Evolutionary conservation across 2,888 invertebrate genomes (phyloP), one percentile per base, ranked within the genome.

Genomic region (Papilio gigon): DNA sequence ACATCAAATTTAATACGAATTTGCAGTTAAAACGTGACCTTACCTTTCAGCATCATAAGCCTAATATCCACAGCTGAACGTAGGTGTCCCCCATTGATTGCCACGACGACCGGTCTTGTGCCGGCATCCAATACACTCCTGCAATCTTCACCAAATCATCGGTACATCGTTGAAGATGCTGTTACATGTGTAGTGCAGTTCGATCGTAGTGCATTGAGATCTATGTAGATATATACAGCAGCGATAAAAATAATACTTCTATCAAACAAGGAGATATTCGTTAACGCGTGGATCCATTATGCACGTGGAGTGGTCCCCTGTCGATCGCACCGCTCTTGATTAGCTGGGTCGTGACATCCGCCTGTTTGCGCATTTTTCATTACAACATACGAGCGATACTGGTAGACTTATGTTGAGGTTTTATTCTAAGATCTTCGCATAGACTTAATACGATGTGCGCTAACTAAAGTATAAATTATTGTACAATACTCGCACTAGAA

Each of bases 241-340:
- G 2, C 30, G 4, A 59, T 59, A 25, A 75, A 75, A 76, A 73
- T 78, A 72, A 75, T 75, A 77, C 72, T 74, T 56, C 66, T 66
- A 72, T 75, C 17, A 62, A 17, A 47, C 44, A 62, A 20, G 17
- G 9, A 30, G 11, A 12, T 22, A 22, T 22, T 6, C 8, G 17
- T 30, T 17, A 56, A 56, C 53, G 17, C 25, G 62, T 33, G 40
- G 44, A 56, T 40, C 30, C 27, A 47, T 37, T 47, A 66, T 60
- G 42, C 22, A 44, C 9, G 5, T 12, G 42, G 60, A 47, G 59
- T 60, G 50, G 59, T 66, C 59, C 66, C 59, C 44, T 59, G 66
- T 59, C 30, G 35, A 60, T 47, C 14, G 37, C 47, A 35, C 17
- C 22, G 14, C 47, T 50, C 37, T 65, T 66, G 44, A 66, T 66